Conservation (phyloP, 2,888 invertebrate species). For the Amphipoea oculea region DNA sequence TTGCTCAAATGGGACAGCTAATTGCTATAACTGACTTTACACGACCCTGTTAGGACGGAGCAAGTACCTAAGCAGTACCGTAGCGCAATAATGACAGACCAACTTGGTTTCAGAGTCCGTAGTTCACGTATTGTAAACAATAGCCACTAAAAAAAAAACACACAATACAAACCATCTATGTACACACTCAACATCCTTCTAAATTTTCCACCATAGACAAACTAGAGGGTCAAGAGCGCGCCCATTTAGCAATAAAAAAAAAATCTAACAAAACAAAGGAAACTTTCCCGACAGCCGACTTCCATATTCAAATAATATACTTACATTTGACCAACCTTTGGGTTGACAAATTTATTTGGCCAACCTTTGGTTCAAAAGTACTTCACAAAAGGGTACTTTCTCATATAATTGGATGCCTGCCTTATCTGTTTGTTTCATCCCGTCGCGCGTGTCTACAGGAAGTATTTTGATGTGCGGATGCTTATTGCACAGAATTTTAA, state of each 20-base stretch:
- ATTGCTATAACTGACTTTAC: no score
- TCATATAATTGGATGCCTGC: conserved; percentile 48
- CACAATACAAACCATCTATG: background rate
- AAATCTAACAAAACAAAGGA: background rate
- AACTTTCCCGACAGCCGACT: background rate
- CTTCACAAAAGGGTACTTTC: conserved; percentile 20
- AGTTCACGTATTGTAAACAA: background rate
- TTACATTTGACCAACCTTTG: conserved; percentile 23
- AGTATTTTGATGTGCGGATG: conserved; percentile 7
- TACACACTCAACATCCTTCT: background rate
- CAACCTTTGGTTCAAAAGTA: conserved; percentile 7
- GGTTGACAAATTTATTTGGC: conserved; percentile 28
- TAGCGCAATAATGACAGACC: background rate
- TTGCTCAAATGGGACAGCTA: no score
- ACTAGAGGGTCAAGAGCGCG: no score
- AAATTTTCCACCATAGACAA: background rate
- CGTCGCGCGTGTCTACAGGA: background rate
- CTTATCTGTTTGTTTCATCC: conserved; percentile 34
- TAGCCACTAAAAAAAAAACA: no score
- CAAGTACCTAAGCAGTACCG: background rate
- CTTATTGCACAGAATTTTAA: background rate
- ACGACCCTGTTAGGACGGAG: background rate
- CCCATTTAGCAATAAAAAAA: no score
- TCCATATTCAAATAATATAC: conserved; percentile 33
- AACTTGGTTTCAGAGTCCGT: background rate